A percentile compares a stretch with the other conserved stretches of the same genome.
These are phyloP conservation scores for Rhabdophis nuchalis DNA, from an alignment of 2,797 vertebrate species.

Conservation along the genomic window DNA sequence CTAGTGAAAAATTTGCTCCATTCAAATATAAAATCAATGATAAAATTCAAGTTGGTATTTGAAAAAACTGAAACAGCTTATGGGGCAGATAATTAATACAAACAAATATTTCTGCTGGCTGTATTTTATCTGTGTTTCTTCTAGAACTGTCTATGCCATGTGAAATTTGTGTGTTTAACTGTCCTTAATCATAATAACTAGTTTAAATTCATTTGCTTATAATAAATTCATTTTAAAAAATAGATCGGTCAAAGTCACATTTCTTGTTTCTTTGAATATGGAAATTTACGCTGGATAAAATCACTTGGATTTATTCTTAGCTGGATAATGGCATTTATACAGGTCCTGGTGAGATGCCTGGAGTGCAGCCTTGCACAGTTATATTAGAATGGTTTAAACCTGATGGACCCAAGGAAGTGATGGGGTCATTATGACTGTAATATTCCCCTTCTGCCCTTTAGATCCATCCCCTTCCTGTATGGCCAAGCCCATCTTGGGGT, in stretches of 20 bases:
- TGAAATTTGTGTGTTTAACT: not conserved
- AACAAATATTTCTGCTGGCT: no score
- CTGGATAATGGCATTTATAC: not conserved
- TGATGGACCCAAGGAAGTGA: not conserved
- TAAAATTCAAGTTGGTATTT: no score
- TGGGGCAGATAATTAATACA: no score
- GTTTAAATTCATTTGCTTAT: not conserved
- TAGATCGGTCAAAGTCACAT: not conserved
- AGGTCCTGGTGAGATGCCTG: not conserved
- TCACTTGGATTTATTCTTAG: not conserved
- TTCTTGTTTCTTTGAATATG: not conserved
- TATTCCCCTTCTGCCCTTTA: not conserved
- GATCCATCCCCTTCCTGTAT: not conserved
- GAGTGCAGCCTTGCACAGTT: not conserved
- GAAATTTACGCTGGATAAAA: not conserved
- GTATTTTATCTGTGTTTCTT: not conserved
- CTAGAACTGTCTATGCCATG: not conserved
- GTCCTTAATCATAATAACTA: not conserved
- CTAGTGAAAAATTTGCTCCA: no score
- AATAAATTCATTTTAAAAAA: not conserved
- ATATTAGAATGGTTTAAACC: not conserved
- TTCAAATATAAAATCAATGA: no score
- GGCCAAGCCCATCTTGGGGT: not conserved
- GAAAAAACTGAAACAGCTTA: no score
- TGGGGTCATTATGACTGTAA: not conserved